phyloP scores from a whole-genome alignment of 2,113 vertebrate genomes.

The Clarias gariepinus region DNA sequence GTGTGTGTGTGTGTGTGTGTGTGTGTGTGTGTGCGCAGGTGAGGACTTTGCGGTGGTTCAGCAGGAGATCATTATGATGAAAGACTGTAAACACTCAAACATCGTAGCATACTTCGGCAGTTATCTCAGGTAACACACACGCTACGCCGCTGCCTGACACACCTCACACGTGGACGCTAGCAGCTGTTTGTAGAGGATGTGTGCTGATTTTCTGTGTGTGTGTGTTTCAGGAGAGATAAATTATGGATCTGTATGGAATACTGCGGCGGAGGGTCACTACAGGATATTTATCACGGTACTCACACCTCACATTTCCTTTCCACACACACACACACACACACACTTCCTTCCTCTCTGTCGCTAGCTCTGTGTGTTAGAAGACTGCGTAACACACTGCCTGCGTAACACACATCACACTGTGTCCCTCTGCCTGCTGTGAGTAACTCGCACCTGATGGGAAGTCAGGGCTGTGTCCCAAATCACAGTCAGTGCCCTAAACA shows the following conservation, averaged over 20 bases:
- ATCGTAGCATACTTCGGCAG: conserved; percentile 99
- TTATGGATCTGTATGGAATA: conserved; percentile 99
- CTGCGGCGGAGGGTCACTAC: conserved; percentile 96
- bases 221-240: conserved; percentile 87
- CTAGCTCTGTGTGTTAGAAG: not conserved
- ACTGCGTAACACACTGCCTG: not conserved
- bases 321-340: not conserved
- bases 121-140: conserved; percentile 86
- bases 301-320: not conserved
- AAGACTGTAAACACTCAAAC: conserved; percentile 99
- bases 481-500: not conserved
- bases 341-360: not conserved
- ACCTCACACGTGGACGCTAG: not conserved
- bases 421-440: not conserved
- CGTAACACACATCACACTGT: not conserved
- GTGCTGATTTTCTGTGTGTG: not conserved
- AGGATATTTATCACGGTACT: conserved; percentile 96
- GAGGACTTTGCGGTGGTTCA: conserved; percentile 99
- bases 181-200: conserved; percentile 3
- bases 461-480: not conserved
- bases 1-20: not conserved
- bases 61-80: conserved; percentile 99
- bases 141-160: not conserved
- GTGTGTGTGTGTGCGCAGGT: conserved; percentile 72
- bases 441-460: not conserved